Base-by-base conservation (phyloP, 2,888 invertebrate species). In the Teleogryllus oceanicus region DNA sequence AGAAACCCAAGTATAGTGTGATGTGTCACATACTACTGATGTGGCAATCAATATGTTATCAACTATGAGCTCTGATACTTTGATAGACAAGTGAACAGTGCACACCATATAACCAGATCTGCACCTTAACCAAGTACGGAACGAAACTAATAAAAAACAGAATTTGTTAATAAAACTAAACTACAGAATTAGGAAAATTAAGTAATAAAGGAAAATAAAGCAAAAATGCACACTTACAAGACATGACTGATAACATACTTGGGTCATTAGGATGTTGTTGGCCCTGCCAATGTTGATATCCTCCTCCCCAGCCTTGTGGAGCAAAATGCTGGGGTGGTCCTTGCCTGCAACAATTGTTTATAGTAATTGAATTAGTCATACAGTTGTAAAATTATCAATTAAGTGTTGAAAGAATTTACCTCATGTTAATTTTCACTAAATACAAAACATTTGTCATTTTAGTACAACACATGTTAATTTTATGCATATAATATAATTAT, bases 211-310 rank as follows among this genome's bases (percentile, higher is more conserved):
- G n/a, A 62, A 62, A 62, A n/a, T 18, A 62, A 62, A n/a, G 16
- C 13, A 62, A 62, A 62, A 62, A 62, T 18, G 62, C 62, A 62
- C 62, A 62, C 62, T 62, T 62, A 62, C 62, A 62, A 62, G 62
- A n/a, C 62, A 62, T 62, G n/a, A n/a, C 62, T 62, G 62, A 62
- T 62, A 62, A 84, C 85, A 84, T 83, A 87, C 88, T 86, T 80
- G 88, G 86, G 78, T 88, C 88, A 80, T 84, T 84, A 12, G 87
- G 84, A 82, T 87, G 87, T 51, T 86, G 86, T 83, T 88, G 89
- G 81, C 84, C 87, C 82, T 88, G 88, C 88, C 88, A 89, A 21
- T 88, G 87, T 84, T 88, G 89, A 84, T 89, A 89, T 75, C 86
- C 86, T 83, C 82, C 82, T 62, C 84, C 84, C 82, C 83, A 83